Conservation (phyloP, 2,113 vertebrate species). For the Urocynchramus pylzowi region DNA sequence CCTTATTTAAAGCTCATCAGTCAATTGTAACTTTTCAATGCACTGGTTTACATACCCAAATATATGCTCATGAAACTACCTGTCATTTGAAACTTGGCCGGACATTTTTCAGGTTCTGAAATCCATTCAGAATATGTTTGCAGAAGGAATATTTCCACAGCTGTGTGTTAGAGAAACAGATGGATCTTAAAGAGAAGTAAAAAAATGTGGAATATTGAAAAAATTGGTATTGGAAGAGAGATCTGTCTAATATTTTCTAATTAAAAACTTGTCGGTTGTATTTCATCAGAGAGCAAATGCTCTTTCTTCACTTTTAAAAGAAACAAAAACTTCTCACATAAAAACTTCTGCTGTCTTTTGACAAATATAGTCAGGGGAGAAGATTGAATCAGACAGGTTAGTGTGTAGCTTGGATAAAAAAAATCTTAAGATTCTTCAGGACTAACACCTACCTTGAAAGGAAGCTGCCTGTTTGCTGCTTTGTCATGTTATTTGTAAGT, state of each 20-base stretch:
- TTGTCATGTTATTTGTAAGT: background rate
- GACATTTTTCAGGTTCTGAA: background rate
- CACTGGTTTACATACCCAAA: background rate
- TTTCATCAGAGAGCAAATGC: background rate
- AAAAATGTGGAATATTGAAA: background rate
- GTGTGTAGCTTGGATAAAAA: background rate
- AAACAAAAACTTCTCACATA: background rate
- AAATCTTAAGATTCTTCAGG: background rate
- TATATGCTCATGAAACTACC: background rate
- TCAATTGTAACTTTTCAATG: background rate
- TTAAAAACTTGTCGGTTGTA: no score
- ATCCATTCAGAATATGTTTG: background rate
- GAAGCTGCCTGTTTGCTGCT: background rate
- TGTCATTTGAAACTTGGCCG: background rate
- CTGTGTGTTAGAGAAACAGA: background rate
- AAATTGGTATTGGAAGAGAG: background rate
- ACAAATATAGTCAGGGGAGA: fast-evolving
- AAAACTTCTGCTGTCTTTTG: background rate
- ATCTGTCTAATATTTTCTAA: background rate
- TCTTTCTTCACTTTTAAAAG: background rate
- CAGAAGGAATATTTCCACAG: background rate
- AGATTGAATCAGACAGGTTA: background rate
- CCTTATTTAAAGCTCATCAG: background rate
- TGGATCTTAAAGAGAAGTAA: background rate
- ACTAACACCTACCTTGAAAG: background rate